Evolutionary conservation across 2,113 vertebrate genomes (phyloP), one percentile per base, ranked within the genome.

Genomic region (Chamaetylas fuelleborni): DNA sequence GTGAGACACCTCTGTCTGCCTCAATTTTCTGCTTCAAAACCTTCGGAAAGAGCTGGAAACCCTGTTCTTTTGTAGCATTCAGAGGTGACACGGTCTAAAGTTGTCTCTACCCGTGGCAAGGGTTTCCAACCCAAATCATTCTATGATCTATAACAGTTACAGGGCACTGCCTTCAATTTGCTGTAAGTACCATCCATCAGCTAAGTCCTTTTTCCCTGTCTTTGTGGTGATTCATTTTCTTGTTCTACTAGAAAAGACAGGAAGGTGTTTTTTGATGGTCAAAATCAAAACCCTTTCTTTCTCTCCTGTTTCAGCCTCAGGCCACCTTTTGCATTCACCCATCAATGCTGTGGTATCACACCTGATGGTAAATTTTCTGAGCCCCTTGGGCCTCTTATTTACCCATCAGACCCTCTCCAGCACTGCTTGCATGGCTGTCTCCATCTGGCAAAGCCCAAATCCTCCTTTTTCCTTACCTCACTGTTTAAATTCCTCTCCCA

Each of bases 401-500:
- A 93, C 7, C 17, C 50, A 92, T 93, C 81, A 71, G 56, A 80
- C 11, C 29, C 33, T 86, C 50, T 43, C 16, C 56, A 61, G 34
- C 1, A 0, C 34, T 33, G 9, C 47, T 45, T 61, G 19, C 17
- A 0, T 69, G 24, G 16, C 54, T 12, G 1, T 60, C 64, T 86
- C 91, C 86, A 86, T 81, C 65, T 92, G 86, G 36, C 72, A 84
- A 28, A 91, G 9, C n/a, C 78, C 53, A 96, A 91, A 93, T 60
- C 78, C 81, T 87, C 31, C 78, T 85, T 96, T 87, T 57, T 90
- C 70, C 81, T 81, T 69, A 85, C 56, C 36, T 93, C 17, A 3
- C n/a, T 82, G 78, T 90, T 93, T 79, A 94, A 96, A 93, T 65
- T 95, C 61, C 45, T 88, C 85, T 91, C 85, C 90, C 38, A 56